Conservation (phyloP, 2,797 vertebrate species). For the Salarias fasciatus region DNA sequence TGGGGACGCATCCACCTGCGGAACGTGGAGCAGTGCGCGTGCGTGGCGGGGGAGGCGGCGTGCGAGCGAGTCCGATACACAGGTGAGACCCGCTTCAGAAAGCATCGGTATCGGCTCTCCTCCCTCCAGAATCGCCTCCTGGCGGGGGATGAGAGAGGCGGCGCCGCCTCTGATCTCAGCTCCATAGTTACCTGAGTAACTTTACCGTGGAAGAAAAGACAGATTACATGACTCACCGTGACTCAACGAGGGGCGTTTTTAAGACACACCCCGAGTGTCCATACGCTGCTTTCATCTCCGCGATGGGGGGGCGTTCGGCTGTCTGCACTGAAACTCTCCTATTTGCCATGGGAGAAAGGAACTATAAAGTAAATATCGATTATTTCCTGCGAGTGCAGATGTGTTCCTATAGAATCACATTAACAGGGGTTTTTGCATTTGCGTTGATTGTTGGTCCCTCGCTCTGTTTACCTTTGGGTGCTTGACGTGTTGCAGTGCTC, state of each 20-base stretch:
- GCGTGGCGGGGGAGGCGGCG: conserved; percentile 63
- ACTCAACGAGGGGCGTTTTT: conserved; percentile 65
- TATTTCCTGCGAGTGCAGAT: too few relatives aligned
- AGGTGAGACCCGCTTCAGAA: conserved; percentile 73
- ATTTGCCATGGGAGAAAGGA: conserved; percentile 1
- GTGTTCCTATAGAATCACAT: too few relatives aligned
- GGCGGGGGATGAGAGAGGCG: conserved; percentile 17
- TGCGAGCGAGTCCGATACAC: conserved; percentile 82
- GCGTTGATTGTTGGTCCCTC: too few relatives aligned
- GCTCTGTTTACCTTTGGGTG: too few relatives aligned
- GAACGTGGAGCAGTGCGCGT: conserved; percentile 87
- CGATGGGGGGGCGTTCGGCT: conserved; percentile 30
- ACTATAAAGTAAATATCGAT: background rate
- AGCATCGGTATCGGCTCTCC: too few relatives aligned
- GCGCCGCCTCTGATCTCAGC: conserved; percentile 68
- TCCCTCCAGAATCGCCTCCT: conserved; percentile 9
- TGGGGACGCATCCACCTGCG: conserved; percentile 89
- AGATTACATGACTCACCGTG: conserved; percentile 77
- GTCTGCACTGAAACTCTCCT: conserved; percentile 37
- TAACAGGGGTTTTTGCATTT: too few relatives aligned
- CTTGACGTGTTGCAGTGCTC: too few relatives aligned
- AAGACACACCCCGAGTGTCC: conserved; percentile 69
- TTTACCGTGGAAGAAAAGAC: conserved; percentile 58
- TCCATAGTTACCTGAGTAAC: conserved; percentile 57
- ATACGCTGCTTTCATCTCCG: conserved; percentile 56